A percentile compares a stretch with the other conserved stretches of the same genome.
phyloP scores from a whole-genome alignment of 2,113 vertebrate genomes.

The Collichthys lucidus region DNA sequence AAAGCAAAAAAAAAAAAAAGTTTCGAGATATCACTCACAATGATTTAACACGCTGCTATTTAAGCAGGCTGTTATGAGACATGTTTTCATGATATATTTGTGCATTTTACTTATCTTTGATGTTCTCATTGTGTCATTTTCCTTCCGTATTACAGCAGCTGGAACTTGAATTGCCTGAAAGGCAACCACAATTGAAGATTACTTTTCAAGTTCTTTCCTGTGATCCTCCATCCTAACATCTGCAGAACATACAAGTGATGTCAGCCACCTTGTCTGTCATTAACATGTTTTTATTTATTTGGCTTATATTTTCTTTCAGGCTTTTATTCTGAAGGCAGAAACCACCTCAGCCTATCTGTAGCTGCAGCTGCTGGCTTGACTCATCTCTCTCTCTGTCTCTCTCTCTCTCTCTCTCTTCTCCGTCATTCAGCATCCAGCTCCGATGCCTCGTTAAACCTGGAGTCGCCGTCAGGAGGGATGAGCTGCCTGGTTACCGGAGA shows the following conservation, averaged over 20 bases:
- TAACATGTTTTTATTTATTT: not conserved
- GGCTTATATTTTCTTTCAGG: not conserved
- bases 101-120: not conserved
- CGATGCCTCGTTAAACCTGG: slow-evolving; percentile 55
- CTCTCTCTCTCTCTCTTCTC: slow-evolving; percentile 8
- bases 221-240: not conserved
- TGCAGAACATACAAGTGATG: not conserved
- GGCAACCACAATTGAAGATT: not conserved
- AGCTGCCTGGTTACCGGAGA: slow-evolving; percentile 36
- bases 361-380: slow-evolving; percentile 51
- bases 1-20: no score
- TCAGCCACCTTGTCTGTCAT: not conserved
- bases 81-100: not conserved
- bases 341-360: not conserved
- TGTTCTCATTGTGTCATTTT: not conserved
- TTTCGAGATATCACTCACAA: no score
- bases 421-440: slow-evolving; percentile 44
- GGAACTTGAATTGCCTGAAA: no score
- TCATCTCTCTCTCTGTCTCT: slow-evolving; percentile 23
- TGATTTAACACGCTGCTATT: no score
- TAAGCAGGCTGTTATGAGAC: not conserved
- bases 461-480: slow-evolving; percentile 58
- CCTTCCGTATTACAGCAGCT: no score
- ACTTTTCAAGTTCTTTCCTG: not conserved
- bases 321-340: slow-evolving; percentile 75